Conservation (phyloP, 2,113 vertebrate genomes). For the Polypterus senegalus region DNA sequence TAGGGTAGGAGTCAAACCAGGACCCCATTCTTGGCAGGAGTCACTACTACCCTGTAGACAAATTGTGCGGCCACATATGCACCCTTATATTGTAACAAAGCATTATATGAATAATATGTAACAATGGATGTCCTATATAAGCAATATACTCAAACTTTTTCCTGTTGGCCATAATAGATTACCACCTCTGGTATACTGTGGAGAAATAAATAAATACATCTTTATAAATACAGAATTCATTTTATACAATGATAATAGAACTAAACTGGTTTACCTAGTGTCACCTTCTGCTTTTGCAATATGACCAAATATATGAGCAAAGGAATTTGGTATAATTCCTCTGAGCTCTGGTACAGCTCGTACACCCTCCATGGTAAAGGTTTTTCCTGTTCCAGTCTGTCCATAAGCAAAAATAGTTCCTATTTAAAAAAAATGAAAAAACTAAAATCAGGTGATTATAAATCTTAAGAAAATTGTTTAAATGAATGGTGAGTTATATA, state of each 20-base stretch:
- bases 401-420: slow-evolving; percentile 98
- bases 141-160: background rate
- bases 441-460: background rate
- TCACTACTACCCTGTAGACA: too few relatives aligned
- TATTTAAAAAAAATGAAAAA: slow-evolving; percentile 32
- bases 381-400: slow-evolving; percentile 97
- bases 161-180: background rate
- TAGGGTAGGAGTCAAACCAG: too few relatives aligned
- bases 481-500: background rate
- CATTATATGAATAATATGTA: too few relatives aligned
- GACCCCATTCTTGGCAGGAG: too few relatives aligned
- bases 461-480: too few relatives aligned
- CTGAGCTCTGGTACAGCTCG: slow-evolving; percentile 90
- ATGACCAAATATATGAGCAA: slow-evolving; percentile 95
- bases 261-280: slow-evolving; percentile 61
- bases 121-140: too few relatives aligned
- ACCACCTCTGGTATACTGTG: background rate
- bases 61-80: too few relatives aligned
- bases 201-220: background rate
- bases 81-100: too few relatives aligned
- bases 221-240: background rate
- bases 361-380: slow-evolving; percentile 96
- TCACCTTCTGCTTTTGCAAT: slow-evolving; percentile 97
- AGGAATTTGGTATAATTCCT: slow-evolving; percentile 96
- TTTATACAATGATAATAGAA: background rate